phyloP scores from a whole-genome alignment of 2,888 invertebrate genomes.

The Pterobdella sp. region DNA sequence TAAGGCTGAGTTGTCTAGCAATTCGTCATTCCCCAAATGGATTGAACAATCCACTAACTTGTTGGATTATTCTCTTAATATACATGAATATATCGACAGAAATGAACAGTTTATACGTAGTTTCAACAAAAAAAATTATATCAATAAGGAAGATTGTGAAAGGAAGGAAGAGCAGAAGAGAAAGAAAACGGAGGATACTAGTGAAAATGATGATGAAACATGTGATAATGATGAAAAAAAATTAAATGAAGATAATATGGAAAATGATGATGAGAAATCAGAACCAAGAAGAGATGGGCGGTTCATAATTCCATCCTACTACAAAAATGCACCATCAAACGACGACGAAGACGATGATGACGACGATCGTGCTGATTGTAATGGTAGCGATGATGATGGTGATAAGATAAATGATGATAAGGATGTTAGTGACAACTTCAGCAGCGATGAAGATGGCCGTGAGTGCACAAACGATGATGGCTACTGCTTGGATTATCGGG shows the following conservation, averaged over 20 bases:
- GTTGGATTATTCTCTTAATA: too few species aligned
- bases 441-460: neutral
- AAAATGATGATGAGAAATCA: slow-evolving; percentile 9
- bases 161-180: neutral
- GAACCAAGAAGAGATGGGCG: neutral
- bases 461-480: neutral
- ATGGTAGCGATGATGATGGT: neutral
- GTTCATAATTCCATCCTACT: neutral
- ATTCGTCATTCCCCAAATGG: too few species aligned
- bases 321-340: neutral
- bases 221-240: neutral
- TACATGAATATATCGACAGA: too few species aligned
- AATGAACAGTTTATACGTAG: too few species aligned
- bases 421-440: neutral
- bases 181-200: neutral
- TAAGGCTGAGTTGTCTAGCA: too few species aligned
- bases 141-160: neutral
- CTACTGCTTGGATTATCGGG: slow-evolving; percentile 5
- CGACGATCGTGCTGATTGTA: neutral
- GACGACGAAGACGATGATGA: neutral
- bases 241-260: neutral
- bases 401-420: neutral
- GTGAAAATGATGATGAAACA: neutral
- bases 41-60: too few species aligned
- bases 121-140: too few species aligned